Evolutionary conservation across 2,888 invertebrate species (phyloP).

Genomic region (Thecocarcelia acutangulata): DNA sequence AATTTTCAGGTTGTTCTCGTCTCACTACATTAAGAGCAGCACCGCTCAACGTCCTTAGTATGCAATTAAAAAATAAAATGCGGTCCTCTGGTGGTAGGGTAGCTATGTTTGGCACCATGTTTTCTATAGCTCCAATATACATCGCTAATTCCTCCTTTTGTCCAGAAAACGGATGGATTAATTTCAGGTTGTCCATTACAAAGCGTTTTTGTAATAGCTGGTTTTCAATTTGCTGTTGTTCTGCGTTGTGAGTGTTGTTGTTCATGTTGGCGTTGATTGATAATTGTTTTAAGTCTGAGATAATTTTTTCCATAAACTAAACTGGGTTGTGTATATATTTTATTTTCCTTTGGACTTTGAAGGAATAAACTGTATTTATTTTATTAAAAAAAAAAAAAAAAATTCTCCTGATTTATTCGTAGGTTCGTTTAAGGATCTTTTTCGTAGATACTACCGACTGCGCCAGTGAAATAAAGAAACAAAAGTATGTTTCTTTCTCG

Average conservation of each 20-base stretch:
- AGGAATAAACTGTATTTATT: too few species aligned
- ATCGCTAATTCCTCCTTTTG: neutral
- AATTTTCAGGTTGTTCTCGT: too few species aligned
- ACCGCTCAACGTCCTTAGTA: neutral
- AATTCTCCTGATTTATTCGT: too few species aligned
- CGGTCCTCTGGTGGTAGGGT: neutral
- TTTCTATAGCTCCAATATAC: neutral
- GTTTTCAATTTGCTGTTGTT: neutral
- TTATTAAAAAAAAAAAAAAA: too few species aligned
- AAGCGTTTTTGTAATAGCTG: neutral
- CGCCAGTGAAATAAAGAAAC: slow-evolving; percentile 5
- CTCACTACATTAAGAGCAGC: too few species aligned
- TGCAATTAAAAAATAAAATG: neutral
- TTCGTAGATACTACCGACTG: slow-evolving; percentile 2
- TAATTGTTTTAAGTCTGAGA: too few species aligned
- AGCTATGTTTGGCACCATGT: neutral
- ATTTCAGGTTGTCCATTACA: neutral
- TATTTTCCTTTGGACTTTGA: too few species aligned
- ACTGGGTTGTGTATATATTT: too few species aligned
- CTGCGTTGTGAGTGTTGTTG: neutral
- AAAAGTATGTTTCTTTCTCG: too few species aligned
- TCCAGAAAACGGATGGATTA: neutral
- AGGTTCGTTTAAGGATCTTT: slow-evolving; percentile 50
- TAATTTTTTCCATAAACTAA: too few species aligned
- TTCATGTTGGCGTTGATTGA: too few species aligned